Evolutionary conservation across 2,888 invertebrate genomes (phyloP).

Genomic region (Volucella inflata): DNA sequence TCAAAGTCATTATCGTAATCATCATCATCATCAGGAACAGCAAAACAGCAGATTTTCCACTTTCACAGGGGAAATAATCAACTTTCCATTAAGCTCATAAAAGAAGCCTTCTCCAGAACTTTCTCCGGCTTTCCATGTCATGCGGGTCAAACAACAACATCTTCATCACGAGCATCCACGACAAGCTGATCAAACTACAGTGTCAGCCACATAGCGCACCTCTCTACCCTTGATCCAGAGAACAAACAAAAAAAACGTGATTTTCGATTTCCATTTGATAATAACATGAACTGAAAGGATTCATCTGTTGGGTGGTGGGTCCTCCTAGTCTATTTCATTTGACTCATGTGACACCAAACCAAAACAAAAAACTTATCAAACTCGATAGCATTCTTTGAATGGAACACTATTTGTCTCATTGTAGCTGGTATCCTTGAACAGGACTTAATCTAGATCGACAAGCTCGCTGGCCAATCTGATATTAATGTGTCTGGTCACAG

Average conservation of each 20-base stretch:
- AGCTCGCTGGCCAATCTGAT: too few relatives aligned
- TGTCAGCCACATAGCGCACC: background rate
- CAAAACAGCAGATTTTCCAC: slow-evolving; percentile 9
- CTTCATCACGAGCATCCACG: background rate
- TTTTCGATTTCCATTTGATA: slow-evolving; percentile 48
- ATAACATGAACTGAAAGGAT: slow-evolving; percentile 38
- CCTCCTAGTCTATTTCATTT: background rate
- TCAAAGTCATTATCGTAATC: slow-evolving; percentile 51
- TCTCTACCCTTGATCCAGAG: background rate
- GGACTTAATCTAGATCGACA: too few relatives aligned
- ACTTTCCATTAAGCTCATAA: slow-evolving; percentile 52
- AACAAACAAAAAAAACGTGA: background rate
- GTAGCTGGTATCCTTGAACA: too few relatives aligned
- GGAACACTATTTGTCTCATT: too few relatives aligned
- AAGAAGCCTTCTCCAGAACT: slow-evolving; percentile 7
- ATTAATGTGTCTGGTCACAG: too few relatives aligned
- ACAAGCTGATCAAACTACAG: background rate
- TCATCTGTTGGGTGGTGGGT: slow-evolving; percentile 2
- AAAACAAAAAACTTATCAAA: slow-evolving; percentile 6
- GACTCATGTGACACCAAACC: background rate
- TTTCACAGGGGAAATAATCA: slow-evolving; percentile 24
- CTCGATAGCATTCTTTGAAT: too few relatives aligned
- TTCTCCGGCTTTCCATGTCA: background rate
- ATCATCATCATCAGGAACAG: slow-evolving; percentile 1
- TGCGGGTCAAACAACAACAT: background rate